Evolutionary conservation across 2,113 vertebrate genomes (phyloP).

Genomic region (Salvelinus sp.): DNA sequence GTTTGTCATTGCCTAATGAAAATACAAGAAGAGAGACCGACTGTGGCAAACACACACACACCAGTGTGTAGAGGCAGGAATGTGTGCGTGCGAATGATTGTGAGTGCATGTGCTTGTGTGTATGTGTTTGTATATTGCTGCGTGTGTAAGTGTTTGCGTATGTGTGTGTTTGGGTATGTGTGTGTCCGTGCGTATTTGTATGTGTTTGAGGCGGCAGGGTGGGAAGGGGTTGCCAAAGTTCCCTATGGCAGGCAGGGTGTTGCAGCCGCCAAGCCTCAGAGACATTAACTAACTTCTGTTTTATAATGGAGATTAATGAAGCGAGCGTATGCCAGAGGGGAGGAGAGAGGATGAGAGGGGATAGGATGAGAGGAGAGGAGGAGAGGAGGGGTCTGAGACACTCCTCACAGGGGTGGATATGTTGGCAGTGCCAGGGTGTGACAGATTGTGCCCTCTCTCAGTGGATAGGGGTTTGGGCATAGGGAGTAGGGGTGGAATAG

Average conservation of each 20-base stretch:
- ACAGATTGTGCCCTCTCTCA: conserved; percentile 51
- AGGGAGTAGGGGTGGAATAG: conserved; percentile 24
- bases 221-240: conserved; percentile 38
- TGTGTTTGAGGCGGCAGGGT: conserved; percentile 10
- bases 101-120: not conserved
- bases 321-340: conserved; percentile 49
- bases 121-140: not conserved
- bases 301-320: conserved; percentile 82
- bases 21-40: conserved; percentile 47
- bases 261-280: conserved; percentile 63
- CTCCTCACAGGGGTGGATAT: not conserved
- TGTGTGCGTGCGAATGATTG: conserved; percentile 12
- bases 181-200: not conserved
- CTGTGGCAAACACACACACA: conserved; percentile 36
- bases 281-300: conserved; percentile 80
- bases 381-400: conserved; percentile 10
- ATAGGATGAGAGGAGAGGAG: conserved; percentile 5
- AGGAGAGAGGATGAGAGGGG: not conserved
- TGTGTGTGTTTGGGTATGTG: not conserved
- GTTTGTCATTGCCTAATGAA: conserved; percentile 69
- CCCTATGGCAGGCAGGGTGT: conserved; percentile 53
- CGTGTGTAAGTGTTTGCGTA: not conserved
- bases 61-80: too few relatives aligned
- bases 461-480: conserved; percentile 36
- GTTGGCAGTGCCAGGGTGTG: conserved; percentile 26